phyloP scores from a whole-genome alignment of 2,797 vertebrate genomes.

The Aulostomus chinensis region DNA sequence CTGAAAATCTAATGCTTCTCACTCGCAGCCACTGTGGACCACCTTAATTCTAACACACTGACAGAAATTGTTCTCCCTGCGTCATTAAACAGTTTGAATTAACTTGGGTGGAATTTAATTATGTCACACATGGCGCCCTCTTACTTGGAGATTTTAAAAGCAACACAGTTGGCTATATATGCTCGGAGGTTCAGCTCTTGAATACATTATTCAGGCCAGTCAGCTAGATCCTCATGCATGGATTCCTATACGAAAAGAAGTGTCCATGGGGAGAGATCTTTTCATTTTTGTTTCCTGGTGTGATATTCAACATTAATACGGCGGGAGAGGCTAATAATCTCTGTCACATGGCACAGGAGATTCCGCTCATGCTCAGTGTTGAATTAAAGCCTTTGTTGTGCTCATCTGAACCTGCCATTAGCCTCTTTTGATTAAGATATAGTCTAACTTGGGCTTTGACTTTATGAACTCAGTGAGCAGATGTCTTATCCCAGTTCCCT shows the following conservation, averaged over 20 bases:
- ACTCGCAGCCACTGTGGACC: conserved; percentile 57
- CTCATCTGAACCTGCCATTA: conserved; percentile 34
- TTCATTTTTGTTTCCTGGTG: conserved; percentile 37
- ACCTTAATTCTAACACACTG: conserved; percentile 54
- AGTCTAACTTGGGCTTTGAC: conserved; percentile 24
- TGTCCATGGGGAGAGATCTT: conserved; percentile 20
- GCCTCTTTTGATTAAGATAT: conserved; percentile 45
- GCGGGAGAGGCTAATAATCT: conserved; percentile 32
- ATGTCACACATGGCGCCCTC: conserved; percentile 77
- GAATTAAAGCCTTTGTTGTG: conserved; percentile 23
- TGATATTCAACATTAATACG: conserved; percentile 22
- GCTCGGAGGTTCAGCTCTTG: conserved; percentile 60
- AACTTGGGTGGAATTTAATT: conserved; percentile 78
- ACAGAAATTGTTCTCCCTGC: conserved; percentile 76
- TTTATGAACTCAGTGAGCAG: conserved; percentile 20
- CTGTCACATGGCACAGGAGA: conserved; percentile 4
- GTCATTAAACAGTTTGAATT: conserved; percentile 82
- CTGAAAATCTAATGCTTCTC: conserved; percentile 66
- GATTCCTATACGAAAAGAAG: conserved; percentile 54
- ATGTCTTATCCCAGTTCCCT: conserved; percentile 21
- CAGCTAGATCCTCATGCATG: conserved; percentile 49
- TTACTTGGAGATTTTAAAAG: conserved; percentile 69
- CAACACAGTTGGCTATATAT: conserved; percentile 65
- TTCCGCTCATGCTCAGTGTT: conserved; percentile 27
- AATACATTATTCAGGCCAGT: conserved; percentile 73